phyloP scores from a whole-genome alignment of 1,140 invertebrate genomes.

The Lordiphosa collinella region DNA sequence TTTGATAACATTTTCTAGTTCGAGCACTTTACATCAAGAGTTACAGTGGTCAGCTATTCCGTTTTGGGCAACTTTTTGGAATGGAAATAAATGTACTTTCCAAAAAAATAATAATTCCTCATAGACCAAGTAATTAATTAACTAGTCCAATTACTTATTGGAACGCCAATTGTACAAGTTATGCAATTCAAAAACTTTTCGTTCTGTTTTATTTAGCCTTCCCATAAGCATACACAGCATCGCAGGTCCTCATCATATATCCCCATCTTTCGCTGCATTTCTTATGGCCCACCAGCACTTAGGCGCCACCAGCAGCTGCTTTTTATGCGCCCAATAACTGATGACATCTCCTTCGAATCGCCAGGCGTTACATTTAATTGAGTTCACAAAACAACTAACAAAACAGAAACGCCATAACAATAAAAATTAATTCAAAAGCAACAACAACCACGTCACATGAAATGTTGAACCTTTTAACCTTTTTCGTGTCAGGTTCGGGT shows the following conservation, averaged over 20 bases:
- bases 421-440: constrained; percentile 74
- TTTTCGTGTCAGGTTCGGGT: constrained; percentile 46
- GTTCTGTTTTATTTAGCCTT: too few relatives aligned
- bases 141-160: too few relatives aligned
- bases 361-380: constrained; percentile 73
- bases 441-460: constrained; percentile 39
- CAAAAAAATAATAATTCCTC: too few relatives aligned
- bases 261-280: constrained; percentile 3
- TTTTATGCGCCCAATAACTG: constrained; percentile 35
- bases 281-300: constrained; percentile 29
- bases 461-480: constrained; percentile 73
- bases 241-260: constrained; percentile 29
- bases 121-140: too few relatives aligned
- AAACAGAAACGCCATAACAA: constrained; percentile 61
- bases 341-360: constrained; percentile 65
- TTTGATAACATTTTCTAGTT: too few relatives aligned
- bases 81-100: too few relatives aligned
- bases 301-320: constrained; percentile 63
- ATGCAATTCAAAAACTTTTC: too few relatives aligned
- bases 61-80: too few relatives aligned
- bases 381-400: constrained; percentile 50
- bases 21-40: too few relatives aligned
- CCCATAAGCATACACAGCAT: too few relatives aligned
- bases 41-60: too few relatives aligned
- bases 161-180: too few relatives aligned